These are phyloP conservation scores for Poecilia latipinna DNA, from an alignment of 2,113 vertebrate species.

Conservation along the genomic window DNA sequence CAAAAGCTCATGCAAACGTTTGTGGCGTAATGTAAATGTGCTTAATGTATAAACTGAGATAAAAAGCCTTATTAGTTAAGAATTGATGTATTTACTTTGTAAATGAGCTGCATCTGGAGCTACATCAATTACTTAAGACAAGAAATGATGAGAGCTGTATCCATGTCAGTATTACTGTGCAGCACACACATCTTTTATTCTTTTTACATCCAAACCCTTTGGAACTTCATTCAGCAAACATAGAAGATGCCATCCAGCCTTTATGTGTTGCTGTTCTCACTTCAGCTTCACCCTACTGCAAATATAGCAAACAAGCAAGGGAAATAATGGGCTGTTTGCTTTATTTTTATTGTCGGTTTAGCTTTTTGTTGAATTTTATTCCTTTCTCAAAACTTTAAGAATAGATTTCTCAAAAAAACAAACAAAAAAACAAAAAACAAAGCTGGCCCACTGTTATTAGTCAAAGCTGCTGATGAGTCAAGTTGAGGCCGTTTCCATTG, in stretches of 20 bases:
- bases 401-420: slow-evolving; percentile 21
- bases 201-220: slow-evolving; percentile 2
- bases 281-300: slow-evolving; percentile 15
- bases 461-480: slow-evolving; percentile 26
- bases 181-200: slow-evolving; percentile 19
- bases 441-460: neutral
- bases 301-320: slow-evolving; percentile 29
- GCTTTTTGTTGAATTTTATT: slow-evolving; percentile 55
- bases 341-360: slow-evolving; percentile 45
- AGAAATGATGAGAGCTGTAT: slow-evolving; percentile 1
- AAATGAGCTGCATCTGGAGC: slow-evolving; percentile 2
- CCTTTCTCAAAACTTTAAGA: slow-evolving; percentile 40
- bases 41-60: slow-evolving; percentile 1
- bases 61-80: neutral
- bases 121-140: slow-evolving; percentile 6
- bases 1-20: neutral
- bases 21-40: neutral
- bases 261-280: slow-evolving; percentile 19
- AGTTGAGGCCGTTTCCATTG: neutral
- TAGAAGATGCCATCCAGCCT: slow-evolving; percentile 17
- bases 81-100: neutral
- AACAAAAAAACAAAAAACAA: neutral
- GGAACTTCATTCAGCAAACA: slow-evolving; percentile 15
- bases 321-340: slow-evolving; percentile 52
- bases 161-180: neutral